Base-by-base conservation (phyloP, 2,113 vertebrate genomes). In the Salvelinus fontinalis region DNA sequence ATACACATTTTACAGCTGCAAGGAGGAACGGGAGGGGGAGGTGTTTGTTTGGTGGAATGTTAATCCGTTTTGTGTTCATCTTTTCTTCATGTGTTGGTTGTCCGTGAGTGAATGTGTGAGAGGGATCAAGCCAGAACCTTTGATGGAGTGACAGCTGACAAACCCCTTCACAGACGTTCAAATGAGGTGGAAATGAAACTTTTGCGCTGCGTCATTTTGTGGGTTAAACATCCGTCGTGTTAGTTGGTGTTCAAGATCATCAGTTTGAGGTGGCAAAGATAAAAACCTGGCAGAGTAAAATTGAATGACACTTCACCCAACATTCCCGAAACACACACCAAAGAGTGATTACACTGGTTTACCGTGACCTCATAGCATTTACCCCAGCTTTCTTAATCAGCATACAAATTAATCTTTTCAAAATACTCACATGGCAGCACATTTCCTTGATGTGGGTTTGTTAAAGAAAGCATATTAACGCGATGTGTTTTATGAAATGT, bases 401-500 rank as follows among this genome's bases (percentile, higher is more conserved):
- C 39, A 39, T 39, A 39, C 8, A 8, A 44, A 31, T 14, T 67
- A 4, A 24, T 67, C 6, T 68, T 54, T 75, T 81, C 75, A 77
- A 79, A 75, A 81, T 48, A 12, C 44, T 64, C 39, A 65, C 81
- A 67, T 62, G 65, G 75, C 78, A 73, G 73, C 84, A 69, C 68
- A 51, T 70, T 71, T 79, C 66, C 39, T 87, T 84, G 82, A 87
- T 79, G 75, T 85, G 86, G 67, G 62, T 81, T 88, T 75, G 84
- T 86, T 79, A 76, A 59, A 83, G 70, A 73, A 87, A 85, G 85
- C 85, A 78, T 80, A 86, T 90, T 89, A 88, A 85, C 54, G 84
- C 81, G 7, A 74, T 75, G 80, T 79, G 66, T 79, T 89, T 90
- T 86, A 85, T 82, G 81, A 86, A 81, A 86, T 76, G 85, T 86